A percentile compares a stretch with the other conserved stretches of the same genome.
phyloP scores from a whole-genome alignment of 2,113 vertebrate species.

The Phaethornis superciliosus region DNA sequence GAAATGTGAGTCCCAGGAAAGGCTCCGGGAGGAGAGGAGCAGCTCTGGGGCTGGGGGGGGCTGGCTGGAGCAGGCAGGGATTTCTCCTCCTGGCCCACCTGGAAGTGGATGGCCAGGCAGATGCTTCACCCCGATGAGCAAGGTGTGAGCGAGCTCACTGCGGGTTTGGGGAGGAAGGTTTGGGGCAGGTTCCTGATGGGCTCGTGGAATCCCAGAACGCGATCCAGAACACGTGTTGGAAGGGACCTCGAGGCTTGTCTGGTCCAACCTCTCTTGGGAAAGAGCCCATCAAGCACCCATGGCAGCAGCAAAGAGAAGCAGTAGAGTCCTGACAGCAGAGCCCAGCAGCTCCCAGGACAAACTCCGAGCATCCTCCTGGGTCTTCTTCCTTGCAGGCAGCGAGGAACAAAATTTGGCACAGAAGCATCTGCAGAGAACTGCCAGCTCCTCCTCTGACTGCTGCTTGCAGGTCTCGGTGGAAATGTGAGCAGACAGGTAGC shows the following conservation, averaged over 20 bases:
- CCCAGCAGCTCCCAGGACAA: neutral
- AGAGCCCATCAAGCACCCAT: neutral
- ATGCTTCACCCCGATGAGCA: fast-evolving
- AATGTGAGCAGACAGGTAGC: neutral
- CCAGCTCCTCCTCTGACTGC: neutral
- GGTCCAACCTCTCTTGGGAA: too few species aligned
- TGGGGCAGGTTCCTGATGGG: neutral
- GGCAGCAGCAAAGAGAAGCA: neutral
- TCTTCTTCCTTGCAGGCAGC: neutral
- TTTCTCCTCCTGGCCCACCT: neutral
- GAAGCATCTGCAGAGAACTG: neutral
- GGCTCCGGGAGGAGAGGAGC: neutral
- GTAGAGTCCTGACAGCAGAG: neutral
- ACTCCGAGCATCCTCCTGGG: neutral
- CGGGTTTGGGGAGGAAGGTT: neutral
- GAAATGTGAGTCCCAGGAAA: neutral
- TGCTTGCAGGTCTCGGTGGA: neutral
- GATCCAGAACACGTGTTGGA: too few species aligned
- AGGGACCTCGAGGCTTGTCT: too few species aligned
- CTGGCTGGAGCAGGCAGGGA: neutral
- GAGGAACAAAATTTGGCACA: neutral
- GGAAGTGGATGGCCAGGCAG: neutral
- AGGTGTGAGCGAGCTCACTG: neutral
- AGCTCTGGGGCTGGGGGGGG: fast-evolving
- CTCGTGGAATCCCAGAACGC: too few species aligned